Conservation (phyloP, 1,140 invertebrate genomes). For the Trachymyrmex cornetzi region DNA sequence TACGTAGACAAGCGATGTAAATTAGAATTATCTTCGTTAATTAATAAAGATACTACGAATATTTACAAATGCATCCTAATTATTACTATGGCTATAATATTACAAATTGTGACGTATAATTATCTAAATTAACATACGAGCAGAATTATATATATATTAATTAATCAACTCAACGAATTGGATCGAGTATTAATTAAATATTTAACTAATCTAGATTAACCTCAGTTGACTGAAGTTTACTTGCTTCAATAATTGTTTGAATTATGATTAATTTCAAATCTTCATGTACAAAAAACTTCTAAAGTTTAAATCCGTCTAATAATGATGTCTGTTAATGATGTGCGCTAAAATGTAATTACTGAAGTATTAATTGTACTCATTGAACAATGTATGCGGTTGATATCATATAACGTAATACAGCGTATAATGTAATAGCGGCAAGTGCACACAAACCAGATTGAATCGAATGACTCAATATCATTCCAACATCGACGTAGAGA, state of each 20-base stretch:
- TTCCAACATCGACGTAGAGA: not conserved
- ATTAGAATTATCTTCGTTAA: not conserved
- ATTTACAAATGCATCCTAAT: slow-evolving; percentile 7
- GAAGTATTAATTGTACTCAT: not conserved
- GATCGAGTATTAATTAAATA: slow-evolving; percentile 36
- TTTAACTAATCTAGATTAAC: not conserved
- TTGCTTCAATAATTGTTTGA: not conserved
- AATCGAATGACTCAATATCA: slow-evolving; percentile 29
- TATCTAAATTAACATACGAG: slow-evolving; percentile 13
- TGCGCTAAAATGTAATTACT: slow-evolving; percentile 2
- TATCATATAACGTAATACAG: not conserved
- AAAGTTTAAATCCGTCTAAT: not conserved
- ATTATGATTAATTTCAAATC: slow-evolving; percentile 1
- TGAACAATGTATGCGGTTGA: not conserved
- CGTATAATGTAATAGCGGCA: not conserved
- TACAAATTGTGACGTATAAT: slow-evolving; percentile 16
- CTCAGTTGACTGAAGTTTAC: slow-evolving; percentile 1
- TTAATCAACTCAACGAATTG: not conserved
- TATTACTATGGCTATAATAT: not conserved
- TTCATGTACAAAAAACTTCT: not conserved
- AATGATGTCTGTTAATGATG: not conserved
- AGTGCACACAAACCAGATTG: not conserved
- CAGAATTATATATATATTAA: slow-evolving; percentile 13
- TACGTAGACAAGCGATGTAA: not conserved
- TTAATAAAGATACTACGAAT: not conserved